These are phyloP conservation scores for Metridium senile DNA, from an alignment of 92 coral and sea anemone species.

Conservation along the genomic window DNA sequence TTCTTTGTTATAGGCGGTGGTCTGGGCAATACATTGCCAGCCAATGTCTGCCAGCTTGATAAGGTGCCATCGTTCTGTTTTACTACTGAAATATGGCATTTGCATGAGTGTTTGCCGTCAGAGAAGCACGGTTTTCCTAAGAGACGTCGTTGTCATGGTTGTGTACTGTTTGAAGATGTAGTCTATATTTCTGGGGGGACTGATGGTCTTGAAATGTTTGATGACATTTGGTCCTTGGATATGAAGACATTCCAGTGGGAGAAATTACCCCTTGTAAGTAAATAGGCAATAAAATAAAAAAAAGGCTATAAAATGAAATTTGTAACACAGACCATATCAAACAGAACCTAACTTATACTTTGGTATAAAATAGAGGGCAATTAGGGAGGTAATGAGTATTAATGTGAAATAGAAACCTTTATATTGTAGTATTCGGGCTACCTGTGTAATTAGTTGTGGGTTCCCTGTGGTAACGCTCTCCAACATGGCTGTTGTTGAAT, in stretches of 20 bases:
- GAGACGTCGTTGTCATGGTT: conserved; percentile 96
- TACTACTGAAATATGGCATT: conserved; percentile 57
- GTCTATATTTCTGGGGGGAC: conserved; percentile 91
- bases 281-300: no score
- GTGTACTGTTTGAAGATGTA: conserved; percentile 65
- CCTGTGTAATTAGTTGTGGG: no score
- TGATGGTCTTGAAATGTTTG: conserved; percentile 65
- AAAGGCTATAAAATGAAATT: no score
- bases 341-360: no score
- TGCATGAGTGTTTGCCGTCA: conserved; percentile 59
- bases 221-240: conserved; percentile 93
- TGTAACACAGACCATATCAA: no score
- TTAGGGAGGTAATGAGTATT: no score
- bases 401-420: no score
- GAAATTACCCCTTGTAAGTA: conserved; percentile 57
- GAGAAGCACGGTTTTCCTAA: conserved; percentile 66
- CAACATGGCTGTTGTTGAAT: no score
- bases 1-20: conserved; percentile 95
- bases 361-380: no score
- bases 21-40: conserved; percentile 35
- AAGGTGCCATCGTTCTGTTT: conserved; percentile 73
- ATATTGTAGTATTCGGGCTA: no score
- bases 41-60: conserved; percentile 58
- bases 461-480: no score
- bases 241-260: conserved; percentile 73